Conservation (phyloP, 2,797 vertebrate genomes). For the Enteromius paludinosus region DNA sequence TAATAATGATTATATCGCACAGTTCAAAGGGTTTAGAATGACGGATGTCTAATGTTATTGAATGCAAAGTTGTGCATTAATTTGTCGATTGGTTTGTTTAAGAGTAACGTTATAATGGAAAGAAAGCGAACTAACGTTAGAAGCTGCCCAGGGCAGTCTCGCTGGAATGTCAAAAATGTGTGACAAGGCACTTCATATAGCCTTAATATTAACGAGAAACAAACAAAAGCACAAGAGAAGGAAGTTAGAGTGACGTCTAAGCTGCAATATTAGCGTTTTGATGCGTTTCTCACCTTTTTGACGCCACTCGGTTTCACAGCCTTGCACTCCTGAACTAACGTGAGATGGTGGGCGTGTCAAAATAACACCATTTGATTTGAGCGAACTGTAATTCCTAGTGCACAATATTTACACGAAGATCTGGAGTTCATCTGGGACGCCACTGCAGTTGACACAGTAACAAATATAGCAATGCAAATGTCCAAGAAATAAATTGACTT, state of each 20-base stretch:
- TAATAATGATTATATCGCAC: background rate
- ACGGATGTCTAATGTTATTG: background rate
- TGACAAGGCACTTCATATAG: background rate
- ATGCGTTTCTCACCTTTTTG: slow-evolving; percentile 25
- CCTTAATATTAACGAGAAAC: background rate
- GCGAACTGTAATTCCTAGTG: too few relatives aligned
- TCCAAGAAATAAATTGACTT: background rate
- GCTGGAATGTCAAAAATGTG: slow-evolving; percentile 8
- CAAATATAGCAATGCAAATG: background rate
- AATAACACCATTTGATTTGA: background rate
- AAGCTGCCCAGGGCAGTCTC: background rate
- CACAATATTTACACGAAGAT: too few relatives aligned
- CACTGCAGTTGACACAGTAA: background rate
- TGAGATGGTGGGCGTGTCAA: slow-evolving; percentile 4
- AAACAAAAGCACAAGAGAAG: background rate
- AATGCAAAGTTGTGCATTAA: background rate
- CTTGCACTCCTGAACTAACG: background rate
- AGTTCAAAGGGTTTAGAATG: background rate
- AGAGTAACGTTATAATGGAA: background rate
- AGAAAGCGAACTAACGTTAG: background rate
- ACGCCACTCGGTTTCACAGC: background rate
- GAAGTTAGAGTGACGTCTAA: background rate
- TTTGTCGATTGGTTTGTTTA: background rate
- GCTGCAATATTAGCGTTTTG: background rate
- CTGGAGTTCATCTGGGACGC: background rate